Percentiles rank a stretch among this genome's conserved stretches.
Evolutionary conservation across 2,797 vertebrate genomes (phyloP).

Genomic region (Lithobates pipiens): DNA sequence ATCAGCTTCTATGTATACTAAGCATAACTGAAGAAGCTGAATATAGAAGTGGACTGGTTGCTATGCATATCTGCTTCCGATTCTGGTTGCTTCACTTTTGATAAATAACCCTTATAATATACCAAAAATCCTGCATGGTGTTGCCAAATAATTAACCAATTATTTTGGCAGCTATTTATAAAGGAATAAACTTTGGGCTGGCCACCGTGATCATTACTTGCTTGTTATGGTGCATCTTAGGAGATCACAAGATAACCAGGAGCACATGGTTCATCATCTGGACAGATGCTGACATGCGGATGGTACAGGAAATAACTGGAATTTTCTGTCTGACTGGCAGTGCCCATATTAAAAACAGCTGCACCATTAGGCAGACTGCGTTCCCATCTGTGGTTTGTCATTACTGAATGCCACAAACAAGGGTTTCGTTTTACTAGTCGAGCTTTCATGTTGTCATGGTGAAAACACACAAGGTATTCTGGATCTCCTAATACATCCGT

Average conservation of each 20-base stretch:
- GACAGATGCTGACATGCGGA: constrained; percentile 30
- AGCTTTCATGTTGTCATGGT: constrained; percentile 29
- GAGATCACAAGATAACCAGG: neutral
- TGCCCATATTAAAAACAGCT: constrained; percentile 38
- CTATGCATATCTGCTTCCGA: too few relatives aligned
- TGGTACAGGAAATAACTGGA: constrained; percentile 39
- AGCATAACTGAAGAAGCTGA: too few relatives aligned
- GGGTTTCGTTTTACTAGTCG: neutral
- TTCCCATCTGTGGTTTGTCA: constrained; percentile 45
- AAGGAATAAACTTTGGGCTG: neutral
- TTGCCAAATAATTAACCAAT: neutral
- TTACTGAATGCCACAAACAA: constrained; percentile 30
- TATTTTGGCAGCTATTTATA: neutral
- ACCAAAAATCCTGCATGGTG: too few relatives aligned
- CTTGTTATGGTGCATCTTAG: neutral
- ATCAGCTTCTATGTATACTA: too few relatives aligned
- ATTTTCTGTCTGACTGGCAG: constrained; percentile 45
- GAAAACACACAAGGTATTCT: constrained; percentile 28
- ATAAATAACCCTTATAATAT: too few relatives aligned
- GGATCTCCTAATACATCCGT: constrained; percentile 8
- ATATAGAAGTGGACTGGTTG: too few relatives aligned
- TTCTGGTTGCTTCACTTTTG: too few relatives aligned
- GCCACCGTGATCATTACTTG: neutral
- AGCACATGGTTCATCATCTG: constrained; percentile 29
- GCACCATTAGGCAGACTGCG: neutral